Conservation (phyloP, 2,113 vertebrate species). For the Cyanistes caeruleus region DNA sequence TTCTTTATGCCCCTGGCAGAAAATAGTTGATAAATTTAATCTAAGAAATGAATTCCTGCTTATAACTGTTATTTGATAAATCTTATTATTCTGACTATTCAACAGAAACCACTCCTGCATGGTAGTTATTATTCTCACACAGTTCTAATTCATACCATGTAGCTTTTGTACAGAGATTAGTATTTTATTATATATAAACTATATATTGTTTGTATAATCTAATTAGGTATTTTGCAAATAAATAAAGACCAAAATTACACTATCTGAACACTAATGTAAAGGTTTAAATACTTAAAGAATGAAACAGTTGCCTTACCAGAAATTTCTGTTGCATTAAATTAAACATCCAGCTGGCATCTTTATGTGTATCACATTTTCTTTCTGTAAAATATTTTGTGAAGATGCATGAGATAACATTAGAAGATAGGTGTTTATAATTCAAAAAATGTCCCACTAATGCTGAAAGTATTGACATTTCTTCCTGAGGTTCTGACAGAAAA, state of each 20-base stretch:
- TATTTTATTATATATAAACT: constrained; percentile 23
- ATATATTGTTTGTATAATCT: constrained; percentile 31
- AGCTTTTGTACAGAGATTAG: constrained; percentile 57
- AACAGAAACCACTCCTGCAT: constrained; percentile 6
- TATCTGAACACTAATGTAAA: background rate
- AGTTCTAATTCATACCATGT: constrained; percentile 46
- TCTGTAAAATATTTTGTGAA: constrained; percentile 25
- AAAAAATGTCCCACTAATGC: constrained; percentile 35
- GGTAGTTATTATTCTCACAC: constrained; percentile 39
- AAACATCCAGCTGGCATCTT: background rate
- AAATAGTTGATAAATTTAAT: constrained; percentile 48
- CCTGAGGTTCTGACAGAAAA: constrained; percentile 45
- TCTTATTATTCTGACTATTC: constrained; percentile 56
- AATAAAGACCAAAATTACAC: background rate
- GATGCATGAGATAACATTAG: background rate
- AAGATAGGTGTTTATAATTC: constrained; percentile 14
- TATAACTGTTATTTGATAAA: constrained; percentile 56
- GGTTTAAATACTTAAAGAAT: constrained; percentile 15
- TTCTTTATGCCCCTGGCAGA: constrained; percentile 26
- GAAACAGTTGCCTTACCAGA: background rate
- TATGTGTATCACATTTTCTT: background rate
- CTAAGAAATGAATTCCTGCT: constrained; percentile 60
- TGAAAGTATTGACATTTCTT: constrained; percentile 61
- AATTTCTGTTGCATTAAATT: background rate
- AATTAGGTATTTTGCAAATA: constrained; percentile 59